Evolutionary conservation across 2,888 invertebrate species (phyloP), one percentile per base, ranked within the genome.

Genomic region (Pseudoips prasinana): DNA sequence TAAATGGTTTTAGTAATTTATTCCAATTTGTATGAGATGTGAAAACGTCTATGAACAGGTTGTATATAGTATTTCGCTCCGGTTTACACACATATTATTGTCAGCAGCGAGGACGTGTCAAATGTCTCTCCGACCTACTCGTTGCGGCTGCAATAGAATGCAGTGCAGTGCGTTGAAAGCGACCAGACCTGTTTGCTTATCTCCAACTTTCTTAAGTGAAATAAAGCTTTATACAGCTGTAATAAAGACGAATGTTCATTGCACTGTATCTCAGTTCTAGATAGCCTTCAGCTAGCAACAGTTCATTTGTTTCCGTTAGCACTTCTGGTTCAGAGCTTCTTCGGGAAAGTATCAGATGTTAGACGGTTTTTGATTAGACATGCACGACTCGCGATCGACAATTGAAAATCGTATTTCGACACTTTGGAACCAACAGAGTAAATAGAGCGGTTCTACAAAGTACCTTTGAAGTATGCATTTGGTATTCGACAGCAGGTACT

Each of bases 281-380:
- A 77, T 72, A 78, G 69, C 64, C 69, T 75, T 74, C 73, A 75
- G 70, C 69, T 64, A 68, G 75, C 64, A 73, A 76, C 75, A 79
- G 81, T 79, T 83, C 77, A 84, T 83, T 84, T 83, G 75, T 83
- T 84, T 84, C 81, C 81, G 78, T 84, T 82, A 80, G 66, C 77
- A 78, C 77, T 79, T 76, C 75, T 74, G 68, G 68, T 67, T 68
- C 61, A 64, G 57, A 63, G 65, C 65, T 68, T 77, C 77, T 78
- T 73, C 70, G 71, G 62, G 57, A 68, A 74, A 76, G 75, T 84
- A 81, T 83, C 73, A 73, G 64, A 75, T 78, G 78, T 77, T 75
- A 63, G 68, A 55, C 55, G 59, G 56, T 64, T 66, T 59, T 61
- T 81, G 77, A 85, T 85, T 84, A 68, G 78, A 73, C 64, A 64